Conservation (phyloP, 2,888 invertebrate genomes). For the Trichogramma dendrolimi region DNA sequence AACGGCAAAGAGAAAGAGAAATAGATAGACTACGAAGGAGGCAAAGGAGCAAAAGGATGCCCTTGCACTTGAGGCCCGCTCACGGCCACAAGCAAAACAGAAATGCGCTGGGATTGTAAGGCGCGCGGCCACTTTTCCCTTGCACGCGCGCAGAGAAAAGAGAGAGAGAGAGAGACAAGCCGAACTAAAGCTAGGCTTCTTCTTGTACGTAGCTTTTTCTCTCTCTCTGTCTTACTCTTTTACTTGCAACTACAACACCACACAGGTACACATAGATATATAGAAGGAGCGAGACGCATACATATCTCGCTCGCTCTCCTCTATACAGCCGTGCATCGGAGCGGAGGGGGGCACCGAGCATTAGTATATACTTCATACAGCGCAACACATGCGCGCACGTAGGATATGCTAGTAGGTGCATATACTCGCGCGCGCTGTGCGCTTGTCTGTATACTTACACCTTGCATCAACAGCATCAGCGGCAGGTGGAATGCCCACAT, state of each 20-base stretch:
- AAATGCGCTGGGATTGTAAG: slow-evolving; percentile 49
- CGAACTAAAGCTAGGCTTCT: too few species aligned
- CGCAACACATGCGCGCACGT: too few species aligned
- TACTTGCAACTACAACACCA: too few species aligned
- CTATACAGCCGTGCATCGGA: slow-evolving; percentile 18
- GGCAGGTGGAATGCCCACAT: slow-evolving; percentile 49
- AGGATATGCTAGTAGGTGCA: background rate
- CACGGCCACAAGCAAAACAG: slow-evolving; percentile 51
- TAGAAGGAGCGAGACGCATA: slow-evolving; percentile 34
- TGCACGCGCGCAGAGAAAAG: slow-evolving; percentile 40
- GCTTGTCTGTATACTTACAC: slow-evolving; percentile 31
- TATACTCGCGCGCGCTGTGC: slow-evolving; percentile 26
- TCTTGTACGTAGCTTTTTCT: too few species aligned
- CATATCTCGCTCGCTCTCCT: slow-evolving; percentile 46
- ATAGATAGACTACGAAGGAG: background rate
- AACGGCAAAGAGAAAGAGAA: slow-evolving; percentile 25
- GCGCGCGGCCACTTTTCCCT: slow-evolving; percentile 49
- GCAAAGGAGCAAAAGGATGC: slow-evolving; percentile 35
- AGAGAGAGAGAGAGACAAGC: slow-evolving; percentile 29
- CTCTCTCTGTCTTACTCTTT: too few species aligned
- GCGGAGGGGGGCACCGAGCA: slow-evolving; percentile 16
- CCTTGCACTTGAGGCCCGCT: slow-evolving; percentile 51
- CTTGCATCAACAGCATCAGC: slow-evolving; percentile 8
- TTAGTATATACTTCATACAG: too few species aligned
- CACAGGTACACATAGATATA: too few species aligned